Evolutionary conservation across 2,888 invertebrate species (phyloP).

Genomic region (Coelinius sp.): DNA sequence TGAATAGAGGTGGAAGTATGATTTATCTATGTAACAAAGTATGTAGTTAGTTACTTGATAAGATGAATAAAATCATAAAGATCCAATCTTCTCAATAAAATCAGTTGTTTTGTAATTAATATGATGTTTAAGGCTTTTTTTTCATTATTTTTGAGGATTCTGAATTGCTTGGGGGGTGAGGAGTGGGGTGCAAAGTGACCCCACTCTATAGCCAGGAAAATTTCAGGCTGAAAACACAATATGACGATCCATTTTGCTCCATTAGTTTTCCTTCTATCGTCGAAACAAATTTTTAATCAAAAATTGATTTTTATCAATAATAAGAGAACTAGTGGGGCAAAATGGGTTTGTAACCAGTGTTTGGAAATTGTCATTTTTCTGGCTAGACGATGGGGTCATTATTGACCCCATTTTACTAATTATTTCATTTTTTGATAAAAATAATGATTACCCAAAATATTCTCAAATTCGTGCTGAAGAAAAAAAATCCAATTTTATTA

Average conservation of each 20-base stretch:
- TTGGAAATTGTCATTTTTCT: too few relatives aligned
- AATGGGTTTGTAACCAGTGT: not conserved
- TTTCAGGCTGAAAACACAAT: not conserved
- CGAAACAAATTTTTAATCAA: too few relatives aligned
- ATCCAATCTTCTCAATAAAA: constrained; percentile 25
- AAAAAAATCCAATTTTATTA: too few relatives aligned
- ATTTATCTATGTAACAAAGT: constrained; percentile 65
- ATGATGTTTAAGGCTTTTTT: constrained; percentile 7
- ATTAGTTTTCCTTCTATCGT: not conserved
- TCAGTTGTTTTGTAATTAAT: constrained; percentile 23
- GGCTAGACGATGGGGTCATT: too few relatives aligned
- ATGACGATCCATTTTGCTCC: not conserved
- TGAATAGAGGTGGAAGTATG: constrained; percentile 38
- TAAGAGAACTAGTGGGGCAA: not conserved
- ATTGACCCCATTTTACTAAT: too few relatives aligned
- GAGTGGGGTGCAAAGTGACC: too few relatives aligned
- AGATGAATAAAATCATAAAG: constrained; percentile 62
- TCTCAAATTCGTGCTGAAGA: too few relatives aligned
- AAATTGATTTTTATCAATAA: not conserved
- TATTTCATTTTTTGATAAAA: too few relatives aligned
- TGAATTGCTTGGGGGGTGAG: not conserved
- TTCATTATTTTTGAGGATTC: not conserved
- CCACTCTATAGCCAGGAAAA: not conserved
- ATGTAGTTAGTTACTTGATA: constrained; percentile 68
- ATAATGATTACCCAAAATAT: too few relatives aligned